A percentile compares a stretch with the other conserved stretches of the same genome.
Evolutionary conservation across 53 echinoderm and acorn worm genomes (phyloP).

Genomic region (Echinarachnius parma): DNA sequence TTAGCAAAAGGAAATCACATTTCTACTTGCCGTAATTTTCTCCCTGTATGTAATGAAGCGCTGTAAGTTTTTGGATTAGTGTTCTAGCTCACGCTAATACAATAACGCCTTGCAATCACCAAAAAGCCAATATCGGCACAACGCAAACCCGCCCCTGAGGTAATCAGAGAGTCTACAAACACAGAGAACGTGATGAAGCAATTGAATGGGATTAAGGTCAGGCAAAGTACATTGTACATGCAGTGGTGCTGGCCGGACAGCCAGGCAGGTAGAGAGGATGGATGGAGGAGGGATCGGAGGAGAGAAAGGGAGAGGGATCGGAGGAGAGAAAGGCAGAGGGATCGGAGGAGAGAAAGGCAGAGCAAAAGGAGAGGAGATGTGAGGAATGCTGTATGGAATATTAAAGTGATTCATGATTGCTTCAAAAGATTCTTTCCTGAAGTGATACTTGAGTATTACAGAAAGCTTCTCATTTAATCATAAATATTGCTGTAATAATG

Average conservation of each 20-base stretch:
- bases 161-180: constrained; percentile 50
- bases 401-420: too few species aligned
- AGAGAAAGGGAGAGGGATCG: neutral
- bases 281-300: neutral
- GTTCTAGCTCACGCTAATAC: constrained; percentile 20
- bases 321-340: neutral
- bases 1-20: too few species aligned
- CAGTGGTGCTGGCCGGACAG: neutral
- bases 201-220: constrained; percentile 36
- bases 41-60: too few species aligned
- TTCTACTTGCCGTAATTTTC: too few species aligned
- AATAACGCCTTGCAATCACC: constrained; percentile 20
- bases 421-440: too few species aligned
- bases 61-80: too few species aligned
- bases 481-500: too few species aligned
- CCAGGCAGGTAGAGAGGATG: neutral
- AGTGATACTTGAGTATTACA: too few species aligned
- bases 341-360: neutral
- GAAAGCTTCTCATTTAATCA: too few species aligned
- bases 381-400: too few species aligned
- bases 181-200: constrained; percentile 20
- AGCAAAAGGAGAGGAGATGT: neutral
- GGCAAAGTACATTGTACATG: constrained; percentile 17
- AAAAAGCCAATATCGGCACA: constrained; percentile 34
- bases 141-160: neutral